These are phyloP conservation scores for Mohoua ochrocephala DNA, from an alignment of 2,113 vertebrate genomes.

Conservation along the genomic window DNA sequence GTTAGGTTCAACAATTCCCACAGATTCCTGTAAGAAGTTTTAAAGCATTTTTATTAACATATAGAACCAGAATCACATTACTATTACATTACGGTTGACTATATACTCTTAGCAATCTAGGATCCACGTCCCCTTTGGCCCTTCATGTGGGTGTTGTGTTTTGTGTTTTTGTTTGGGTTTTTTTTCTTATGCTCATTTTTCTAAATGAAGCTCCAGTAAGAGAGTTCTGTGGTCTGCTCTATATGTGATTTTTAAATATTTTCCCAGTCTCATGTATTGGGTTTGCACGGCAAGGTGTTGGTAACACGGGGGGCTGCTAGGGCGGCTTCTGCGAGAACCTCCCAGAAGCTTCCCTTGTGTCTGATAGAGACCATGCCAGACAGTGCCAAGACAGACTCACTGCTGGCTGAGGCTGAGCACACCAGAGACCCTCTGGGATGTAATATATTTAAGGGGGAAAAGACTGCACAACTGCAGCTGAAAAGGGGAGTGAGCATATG, in stretches of 20 bases:
- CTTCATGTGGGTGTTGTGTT: not conserved
- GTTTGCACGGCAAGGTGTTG: not conserved
- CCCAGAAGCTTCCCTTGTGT: not conserved
- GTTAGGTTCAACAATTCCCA: not conserved
- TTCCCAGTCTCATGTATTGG: not conserved
- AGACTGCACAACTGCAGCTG: not conserved
- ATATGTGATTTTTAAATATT: not conserved
- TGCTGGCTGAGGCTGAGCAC: not conserved
- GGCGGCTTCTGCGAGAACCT: not conserved
- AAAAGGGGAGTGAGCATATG: not conserved
- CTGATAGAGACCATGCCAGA: not conserved
- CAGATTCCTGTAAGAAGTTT: not conserved
- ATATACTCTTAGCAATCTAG: not conserved
- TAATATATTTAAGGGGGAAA: not conserved
- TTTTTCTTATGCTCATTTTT: not conserved
- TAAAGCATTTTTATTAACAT: not conserved
- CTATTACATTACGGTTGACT: not conserved
- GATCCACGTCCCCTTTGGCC: not conserved
- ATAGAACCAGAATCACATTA: not conserved
- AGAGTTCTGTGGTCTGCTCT: not conserved
- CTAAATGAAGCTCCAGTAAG: not conserved
- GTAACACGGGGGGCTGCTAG: not conserved
- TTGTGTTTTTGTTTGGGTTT: not conserved
- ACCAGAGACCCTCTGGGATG: too few relatives aligned
- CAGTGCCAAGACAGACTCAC: not conserved